Percentiles rank a stretch among this genome's conserved stretches.
phyloP scores from a whole-genome alignment of 1,140 invertebrate species.

The Hyphantria cunea region DNA sequence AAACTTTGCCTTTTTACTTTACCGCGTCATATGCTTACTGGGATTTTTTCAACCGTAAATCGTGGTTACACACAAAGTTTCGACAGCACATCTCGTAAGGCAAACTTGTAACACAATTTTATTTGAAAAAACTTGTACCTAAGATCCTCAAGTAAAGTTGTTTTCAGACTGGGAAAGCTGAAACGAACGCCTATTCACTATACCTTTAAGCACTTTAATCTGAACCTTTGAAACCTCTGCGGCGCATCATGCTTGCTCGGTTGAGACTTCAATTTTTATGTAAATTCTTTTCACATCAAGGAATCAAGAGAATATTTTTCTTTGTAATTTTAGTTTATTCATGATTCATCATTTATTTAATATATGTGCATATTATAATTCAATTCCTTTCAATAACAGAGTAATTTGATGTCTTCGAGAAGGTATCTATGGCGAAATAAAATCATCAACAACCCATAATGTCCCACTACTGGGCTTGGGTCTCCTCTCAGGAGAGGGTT shows the following conservation, averaged over 20 bases:
- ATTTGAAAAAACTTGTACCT: constrained; percentile 30
- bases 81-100: background rate
- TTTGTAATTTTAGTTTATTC: background rate
- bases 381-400: too few relatives aligned
- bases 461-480: too few relatives aligned
- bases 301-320: background rate
- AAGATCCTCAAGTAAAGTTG: constrained; percentile 23
- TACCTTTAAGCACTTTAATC: constrained; percentile 32
- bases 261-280: constrained; percentile 26
- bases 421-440: too few relatives aligned
- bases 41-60: background rate
- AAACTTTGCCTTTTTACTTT: background rate
- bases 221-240: constrained; percentile 21
- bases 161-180: constrained; percentile 19
- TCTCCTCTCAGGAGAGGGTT: too few relatives aligned
- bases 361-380: too few relatives aligned
- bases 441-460: too few relatives aligned
- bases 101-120: constrained; percentile 24
- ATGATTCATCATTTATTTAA: too few relatives aligned
- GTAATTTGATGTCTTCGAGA: too few relatives aligned
- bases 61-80: constrained; percentile 6
- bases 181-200: constrained; percentile 26
- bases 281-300: background rate
- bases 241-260: constrained; percentile 14
- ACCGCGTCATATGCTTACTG: background rate